A percentile compares a stretch with the other conserved stretches of the same genome.
Conservation (phyloP, 2,888 invertebrate species). For the Tetanocera ferruginea region DNA sequence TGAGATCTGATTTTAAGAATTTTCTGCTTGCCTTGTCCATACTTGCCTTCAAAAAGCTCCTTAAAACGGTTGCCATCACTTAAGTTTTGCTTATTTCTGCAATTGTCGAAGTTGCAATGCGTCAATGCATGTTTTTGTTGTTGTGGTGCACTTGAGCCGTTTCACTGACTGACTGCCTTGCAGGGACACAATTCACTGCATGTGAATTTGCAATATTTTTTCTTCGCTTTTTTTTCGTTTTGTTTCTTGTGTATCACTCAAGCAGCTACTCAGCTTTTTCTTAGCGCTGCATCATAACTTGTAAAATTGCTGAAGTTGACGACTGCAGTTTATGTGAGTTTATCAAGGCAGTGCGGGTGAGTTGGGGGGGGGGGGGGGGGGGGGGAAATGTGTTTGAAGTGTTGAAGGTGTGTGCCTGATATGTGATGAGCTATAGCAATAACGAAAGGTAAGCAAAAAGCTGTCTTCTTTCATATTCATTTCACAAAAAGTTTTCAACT, state of each 20-base stretch:
- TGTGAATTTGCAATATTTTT: constrained; percentile 18
- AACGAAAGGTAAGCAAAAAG: too few relatives aligned
- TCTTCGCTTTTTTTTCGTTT: not conserved
- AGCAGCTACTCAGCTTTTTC: constrained; percentile 9
- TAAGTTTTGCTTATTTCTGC: constrained; percentile 22
- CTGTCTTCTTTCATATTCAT: too few relatives aligned
- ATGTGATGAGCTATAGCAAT: too few relatives aligned
- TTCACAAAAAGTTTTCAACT: too few relatives aligned
- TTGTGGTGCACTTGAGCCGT: not conserved
- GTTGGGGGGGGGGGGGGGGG: too few relatives aligned
- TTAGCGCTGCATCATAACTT: constrained; percentile 18
- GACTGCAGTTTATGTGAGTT: not conserved
- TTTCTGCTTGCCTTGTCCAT: constrained; percentile 1
- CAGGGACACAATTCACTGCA: not conserved
- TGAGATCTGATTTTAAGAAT: constrained; percentile 12
- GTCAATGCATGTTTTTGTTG: not conserved
- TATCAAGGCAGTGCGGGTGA: too few relatives aligned
- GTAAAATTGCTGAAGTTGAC: constrained; percentile 34
- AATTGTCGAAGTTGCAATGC: constrained; percentile 9
- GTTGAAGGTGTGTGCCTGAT: too few relatives aligned
- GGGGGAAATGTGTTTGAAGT: too few relatives aligned
- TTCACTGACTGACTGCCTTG: not conserved
- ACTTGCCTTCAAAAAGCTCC: not conserved
- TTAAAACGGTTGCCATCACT: constrained; percentile 14
- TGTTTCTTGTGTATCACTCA: constrained; percentile 3